Evolutionary conservation across 2,888 invertebrate genomes (phyloP).

Genomic region (Athetis lepigone): DNA sequence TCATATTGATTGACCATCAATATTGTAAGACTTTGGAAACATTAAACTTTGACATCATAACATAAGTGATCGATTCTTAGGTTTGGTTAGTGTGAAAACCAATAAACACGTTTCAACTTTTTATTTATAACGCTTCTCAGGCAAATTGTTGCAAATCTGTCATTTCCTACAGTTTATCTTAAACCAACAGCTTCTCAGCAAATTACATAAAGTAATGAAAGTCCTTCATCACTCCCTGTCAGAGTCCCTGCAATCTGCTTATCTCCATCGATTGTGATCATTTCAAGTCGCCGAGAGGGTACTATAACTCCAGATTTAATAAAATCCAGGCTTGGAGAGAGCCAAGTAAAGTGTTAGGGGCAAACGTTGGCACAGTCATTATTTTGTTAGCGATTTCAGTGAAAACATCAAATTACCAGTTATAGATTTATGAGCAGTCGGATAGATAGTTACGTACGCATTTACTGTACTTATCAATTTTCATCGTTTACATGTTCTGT

Average conservation of each 20-base stretch:
- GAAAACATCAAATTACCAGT: constrained; percentile 84
- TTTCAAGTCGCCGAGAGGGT: constrained; percentile 78
- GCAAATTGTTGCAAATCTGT: constrained; percentile 30
- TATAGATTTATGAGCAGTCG: constrained; percentile 75
- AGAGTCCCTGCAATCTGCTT: constrained; percentile 67
- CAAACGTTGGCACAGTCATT: constrained; percentile 77
- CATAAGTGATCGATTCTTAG: constrained; percentile 15
- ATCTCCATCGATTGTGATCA: constrained; percentile 76
- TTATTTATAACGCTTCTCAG: constrained; percentile 15
- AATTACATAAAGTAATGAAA: constrained; percentile 55
- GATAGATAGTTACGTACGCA: constrained; percentile 72
- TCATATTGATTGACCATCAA: constrained; percentile 37
- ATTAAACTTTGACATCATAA: constrained; percentile 12
- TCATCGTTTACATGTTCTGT: constrained; percentile 68
- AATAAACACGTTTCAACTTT: not conserved
- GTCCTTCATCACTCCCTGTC: constrained; percentile 66
- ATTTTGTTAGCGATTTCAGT: constrained; percentile 84
- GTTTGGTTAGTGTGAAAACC: not conserved
- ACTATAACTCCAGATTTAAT: constrained; percentile 85
- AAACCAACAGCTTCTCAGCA: constrained; percentile 54
- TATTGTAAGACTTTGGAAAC: constrained; percentile 24
- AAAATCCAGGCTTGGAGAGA: constrained; percentile 80
- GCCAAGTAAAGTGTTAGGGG: constrained; percentile 83
- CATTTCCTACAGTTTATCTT: constrained; percentile 36
- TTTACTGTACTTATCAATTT: constrained; percentile 69